Percentiles rank a stretch among this genome's conserved stretches.
Evolutionary conservation across 2,797 vertebrate species (phyloP).

Genomic region (Etheostoma perlongum): DNA sequence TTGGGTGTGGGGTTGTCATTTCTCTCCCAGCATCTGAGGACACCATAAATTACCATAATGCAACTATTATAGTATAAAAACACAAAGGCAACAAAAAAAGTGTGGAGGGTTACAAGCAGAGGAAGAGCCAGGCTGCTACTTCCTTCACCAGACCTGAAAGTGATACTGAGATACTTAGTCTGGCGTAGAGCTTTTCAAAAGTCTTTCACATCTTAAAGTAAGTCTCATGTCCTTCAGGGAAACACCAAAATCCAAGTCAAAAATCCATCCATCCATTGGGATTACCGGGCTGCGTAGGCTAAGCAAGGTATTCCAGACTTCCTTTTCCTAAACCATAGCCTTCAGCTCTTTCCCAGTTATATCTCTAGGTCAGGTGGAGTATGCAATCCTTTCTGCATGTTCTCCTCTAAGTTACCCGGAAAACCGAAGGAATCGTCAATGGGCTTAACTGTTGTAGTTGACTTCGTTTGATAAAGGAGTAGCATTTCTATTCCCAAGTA

Average conservation of each 20-base stretch:
- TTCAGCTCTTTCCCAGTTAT: not conserved
- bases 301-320: not conserved
- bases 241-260: not conserved
- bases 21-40: constrained; percentile 92
- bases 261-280: not conserved
- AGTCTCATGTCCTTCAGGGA: not conserved
- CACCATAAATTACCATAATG: not conserved
- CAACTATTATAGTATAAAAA: not conserved
- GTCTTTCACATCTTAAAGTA: not conserved
- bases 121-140: not conserved
- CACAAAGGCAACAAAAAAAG: not conserved
- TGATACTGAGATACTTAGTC: not conserved
- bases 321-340: not conserved
- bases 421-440: not conserved
- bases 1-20: constrained; percentile 90
- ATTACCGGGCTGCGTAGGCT: not conserved
- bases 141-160: not conserved
- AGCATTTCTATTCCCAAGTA: not conserved
- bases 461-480: not conserved
- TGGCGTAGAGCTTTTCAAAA: not conserved
- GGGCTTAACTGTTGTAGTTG: not conserved
- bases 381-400: not conserved
- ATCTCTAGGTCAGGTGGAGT: not conserved
- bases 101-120: not conserved
- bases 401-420: not conserved